Evolutionary conservation across 2,113 vertebrate species (phyloP).

Genomic region (Orthonyx spaldingii): DNA sequence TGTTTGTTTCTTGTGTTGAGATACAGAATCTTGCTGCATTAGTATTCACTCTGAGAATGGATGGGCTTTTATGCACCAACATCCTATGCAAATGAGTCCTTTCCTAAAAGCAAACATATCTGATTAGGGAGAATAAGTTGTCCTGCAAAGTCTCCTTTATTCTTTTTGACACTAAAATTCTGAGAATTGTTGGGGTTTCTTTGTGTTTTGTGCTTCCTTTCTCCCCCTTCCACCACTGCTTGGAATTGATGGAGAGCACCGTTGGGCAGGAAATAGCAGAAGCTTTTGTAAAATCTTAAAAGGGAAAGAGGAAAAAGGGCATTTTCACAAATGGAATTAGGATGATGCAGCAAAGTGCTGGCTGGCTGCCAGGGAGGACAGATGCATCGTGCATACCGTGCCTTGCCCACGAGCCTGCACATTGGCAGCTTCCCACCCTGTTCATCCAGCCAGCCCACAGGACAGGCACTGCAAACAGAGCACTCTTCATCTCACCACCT

Average conservation of each 20-base stretch:
- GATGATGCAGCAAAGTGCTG: not conserved
- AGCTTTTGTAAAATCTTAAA: conserved; percentile 38
- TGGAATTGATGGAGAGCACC: not conserved
- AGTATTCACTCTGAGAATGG: conserved; percentile 33
- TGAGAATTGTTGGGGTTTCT: not conserved
- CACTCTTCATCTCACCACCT: conserved; percentile 14
- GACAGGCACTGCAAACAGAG: conserved; percentile 45
- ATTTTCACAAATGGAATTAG: conserved; percentile 2
- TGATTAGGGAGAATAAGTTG: not conserved
- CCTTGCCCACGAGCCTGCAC: not conserved
- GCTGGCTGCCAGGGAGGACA: not conserved
- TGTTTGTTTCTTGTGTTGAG: not conserved
- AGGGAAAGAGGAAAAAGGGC: not conserved
- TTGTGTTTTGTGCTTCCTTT: not conserved
- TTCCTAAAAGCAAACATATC: conserved; percentile 18
- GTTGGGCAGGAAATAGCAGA: conserved; percentile 12
- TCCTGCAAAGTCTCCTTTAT: not conserved
- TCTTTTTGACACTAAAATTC: not conserved
- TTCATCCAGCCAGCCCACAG: not conserved
- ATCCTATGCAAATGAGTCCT: conserved; percentile 51
- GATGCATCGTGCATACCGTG: not conserved
- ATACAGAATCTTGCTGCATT: conserved; percentile 18
- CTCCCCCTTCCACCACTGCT: not conserved
- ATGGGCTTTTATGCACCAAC: conserved; percentile 8
- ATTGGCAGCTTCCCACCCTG: not conserved